Base-by-base conservation (phyloP, 64 coral and sea anemone genomes). In the Trachythela sp. region DNA sequence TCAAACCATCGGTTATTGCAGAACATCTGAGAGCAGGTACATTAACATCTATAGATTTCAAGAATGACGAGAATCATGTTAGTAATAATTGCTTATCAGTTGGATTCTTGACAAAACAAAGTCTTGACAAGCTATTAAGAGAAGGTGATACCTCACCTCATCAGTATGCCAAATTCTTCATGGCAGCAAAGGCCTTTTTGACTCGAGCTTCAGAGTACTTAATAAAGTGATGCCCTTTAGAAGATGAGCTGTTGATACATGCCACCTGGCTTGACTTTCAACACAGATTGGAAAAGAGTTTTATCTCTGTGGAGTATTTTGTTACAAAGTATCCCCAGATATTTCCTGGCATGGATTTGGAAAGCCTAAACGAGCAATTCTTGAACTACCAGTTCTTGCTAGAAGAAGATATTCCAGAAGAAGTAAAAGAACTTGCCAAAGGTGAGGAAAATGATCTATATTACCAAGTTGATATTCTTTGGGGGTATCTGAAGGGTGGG, bases 221-320 rank as follows among this genome's bases (percentile, higher is more conserved):
- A 36, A 34, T 84, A 14, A 84, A 84, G 14, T 84, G 83, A 36
- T 84, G 83, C 83, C 83, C 37, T 84, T 84, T 84, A 14, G 39
- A 84, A 84, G 83, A 84, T 84, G 83, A 84, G 83, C 83, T 84
- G 38, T 84, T 84, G 83, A 84, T 84, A 36, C 37, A 84, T 84
- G 83, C 83, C 83, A 84, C 83, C 83, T 84, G 83, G 36, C 34
- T 43, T 84, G 83, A 84, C 39, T 84, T 84, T 84, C 38, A 84
- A 43, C 36, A 84, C 85, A 86, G 85, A 56, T 87, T 87, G 50
- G 86, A 39, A 87, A 87, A 87, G 54, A 87, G 1, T 87, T 68
- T 87, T 68, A 87, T 18, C 30, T 87, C 86, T 87, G 86, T 87
- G 86, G 86, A 68, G 86, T 67, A 67, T 87, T 87, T 87, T 87